Evolutionary conservation across 2,113 vertebrate species (phyloP).

Genomic region (Aegotheles bennettii): DNA sequence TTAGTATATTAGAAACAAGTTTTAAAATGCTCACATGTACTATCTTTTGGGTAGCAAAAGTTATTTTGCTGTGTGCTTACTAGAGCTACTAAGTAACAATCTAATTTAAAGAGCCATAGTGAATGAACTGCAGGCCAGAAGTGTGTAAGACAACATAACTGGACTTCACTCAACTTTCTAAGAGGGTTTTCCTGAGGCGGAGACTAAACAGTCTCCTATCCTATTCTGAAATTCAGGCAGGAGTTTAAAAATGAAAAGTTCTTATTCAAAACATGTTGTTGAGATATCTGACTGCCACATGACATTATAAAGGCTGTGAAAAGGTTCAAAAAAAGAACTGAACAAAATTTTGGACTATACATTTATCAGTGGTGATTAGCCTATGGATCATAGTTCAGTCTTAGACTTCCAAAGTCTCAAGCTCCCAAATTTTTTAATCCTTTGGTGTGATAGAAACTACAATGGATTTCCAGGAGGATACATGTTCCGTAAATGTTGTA

Average conservation of each 20-base stretch:
- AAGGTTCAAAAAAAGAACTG: background rate
- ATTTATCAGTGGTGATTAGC: background rate
- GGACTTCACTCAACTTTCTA: background rate
- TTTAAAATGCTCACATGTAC: background rate
- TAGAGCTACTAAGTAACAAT: background rate
- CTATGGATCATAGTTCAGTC: background rate
- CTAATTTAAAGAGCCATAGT: background rate
- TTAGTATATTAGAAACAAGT: background rate
- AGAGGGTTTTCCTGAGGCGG: background rate
- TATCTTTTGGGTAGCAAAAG: background rate
- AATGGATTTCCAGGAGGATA: background rate
- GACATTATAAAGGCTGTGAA: background rate
- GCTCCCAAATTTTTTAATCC: background rate
- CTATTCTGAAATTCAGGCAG: background rate
- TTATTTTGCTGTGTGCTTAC: background rate
- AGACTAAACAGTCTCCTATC: background rate
- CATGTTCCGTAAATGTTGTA: background rate
- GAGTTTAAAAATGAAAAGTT: background rate
- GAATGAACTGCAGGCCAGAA: background rate
- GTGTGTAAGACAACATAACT: background rate
- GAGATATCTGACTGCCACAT: background rate
- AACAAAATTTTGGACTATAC: background rate
- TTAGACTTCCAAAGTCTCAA: background rate
- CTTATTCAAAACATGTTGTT: background rate
- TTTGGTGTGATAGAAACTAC: background rate